phyloP scores from a whole-genome alignment of 2,797 vertebrate species.

The Helarctos malayanus region DNA sequence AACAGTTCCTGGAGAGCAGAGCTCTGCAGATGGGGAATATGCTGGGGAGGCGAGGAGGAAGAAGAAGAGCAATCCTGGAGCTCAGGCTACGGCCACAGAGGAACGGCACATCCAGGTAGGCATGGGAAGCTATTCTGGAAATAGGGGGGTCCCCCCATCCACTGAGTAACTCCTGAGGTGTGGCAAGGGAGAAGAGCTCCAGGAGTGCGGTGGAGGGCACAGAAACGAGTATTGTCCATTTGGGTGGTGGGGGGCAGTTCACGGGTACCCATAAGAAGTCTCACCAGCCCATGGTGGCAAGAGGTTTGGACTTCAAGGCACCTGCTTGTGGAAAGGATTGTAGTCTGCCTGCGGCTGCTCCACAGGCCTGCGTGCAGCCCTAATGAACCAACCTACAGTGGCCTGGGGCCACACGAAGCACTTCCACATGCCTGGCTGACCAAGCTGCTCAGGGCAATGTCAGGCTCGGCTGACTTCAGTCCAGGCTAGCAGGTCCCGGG shows the following conservation, averaged over 20 bases:
- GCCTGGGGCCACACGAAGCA: neutral
- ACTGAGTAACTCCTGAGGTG: neutral
- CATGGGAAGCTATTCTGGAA: neutral
- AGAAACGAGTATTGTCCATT: neutral
- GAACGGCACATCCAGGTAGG: neutral
- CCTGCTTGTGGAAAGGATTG: neutral
- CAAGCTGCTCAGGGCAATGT: neutral
- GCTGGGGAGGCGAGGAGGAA: too few species aligned
- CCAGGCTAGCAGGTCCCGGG: neutral
- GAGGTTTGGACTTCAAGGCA: neutral
- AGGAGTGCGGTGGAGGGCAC: too few species aligned
- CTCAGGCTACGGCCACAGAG: neutral
- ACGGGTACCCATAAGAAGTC: neutral
- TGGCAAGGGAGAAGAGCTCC: neutral
- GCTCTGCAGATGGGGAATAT: accelerated
- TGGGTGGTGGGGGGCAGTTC: neutral
- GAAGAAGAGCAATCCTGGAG: neutral
- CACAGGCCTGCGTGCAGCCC: neutral
- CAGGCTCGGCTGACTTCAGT: neutral
- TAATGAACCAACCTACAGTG: neutral
- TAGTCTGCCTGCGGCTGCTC: neutral
- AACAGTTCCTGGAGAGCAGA: neutral
- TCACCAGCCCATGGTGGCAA: neutral
- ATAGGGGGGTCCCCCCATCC: neutral
- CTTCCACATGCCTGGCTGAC: neutral